phyloP scores from a whole-genome alignment of 2,113 vertebrate species.

The Calonectris borealis region DNA sequence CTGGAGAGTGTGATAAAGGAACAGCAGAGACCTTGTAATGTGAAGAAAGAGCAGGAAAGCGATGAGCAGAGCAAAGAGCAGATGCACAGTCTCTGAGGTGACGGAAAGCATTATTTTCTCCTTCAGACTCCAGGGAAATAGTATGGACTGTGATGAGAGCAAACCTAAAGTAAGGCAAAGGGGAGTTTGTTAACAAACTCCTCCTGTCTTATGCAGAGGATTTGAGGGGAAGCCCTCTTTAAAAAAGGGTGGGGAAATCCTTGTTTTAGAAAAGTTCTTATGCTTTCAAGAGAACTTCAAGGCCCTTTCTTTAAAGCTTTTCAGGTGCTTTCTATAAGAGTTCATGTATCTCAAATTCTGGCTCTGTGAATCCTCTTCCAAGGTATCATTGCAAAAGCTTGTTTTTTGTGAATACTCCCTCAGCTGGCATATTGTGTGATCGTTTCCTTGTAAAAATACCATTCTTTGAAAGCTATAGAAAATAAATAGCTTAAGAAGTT shows the following conservation, averaged over 20 bases:
- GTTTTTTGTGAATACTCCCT: neutral
- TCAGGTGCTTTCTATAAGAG: neutral
- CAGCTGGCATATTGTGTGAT: neutral
- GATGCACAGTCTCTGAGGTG: neutral
- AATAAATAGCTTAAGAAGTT: neutral
- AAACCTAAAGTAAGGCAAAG: neutral
- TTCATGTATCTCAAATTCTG: neutral
- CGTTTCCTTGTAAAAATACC: neutral
- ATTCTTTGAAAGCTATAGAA: neutral
- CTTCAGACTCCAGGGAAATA: neutral
- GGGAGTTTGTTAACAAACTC: neutral
- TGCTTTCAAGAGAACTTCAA: neutral
- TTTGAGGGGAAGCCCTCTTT: neutral
- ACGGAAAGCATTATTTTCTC: neutral
- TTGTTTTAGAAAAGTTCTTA: neutral
- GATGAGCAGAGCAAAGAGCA: neutral
- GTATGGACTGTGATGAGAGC: neutral
- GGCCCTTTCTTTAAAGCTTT: neutral
- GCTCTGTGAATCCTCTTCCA: neutral
- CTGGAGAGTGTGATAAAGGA: neutral
- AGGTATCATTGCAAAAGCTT: neutral
- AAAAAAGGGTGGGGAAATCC: neutral
- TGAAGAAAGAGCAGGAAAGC: neutral
- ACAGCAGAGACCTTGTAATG: neutral
- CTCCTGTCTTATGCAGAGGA: neutral